Conservation (phyloP, 1,140 invertebrate species). For the Adoxophyes honmai region DNA sequence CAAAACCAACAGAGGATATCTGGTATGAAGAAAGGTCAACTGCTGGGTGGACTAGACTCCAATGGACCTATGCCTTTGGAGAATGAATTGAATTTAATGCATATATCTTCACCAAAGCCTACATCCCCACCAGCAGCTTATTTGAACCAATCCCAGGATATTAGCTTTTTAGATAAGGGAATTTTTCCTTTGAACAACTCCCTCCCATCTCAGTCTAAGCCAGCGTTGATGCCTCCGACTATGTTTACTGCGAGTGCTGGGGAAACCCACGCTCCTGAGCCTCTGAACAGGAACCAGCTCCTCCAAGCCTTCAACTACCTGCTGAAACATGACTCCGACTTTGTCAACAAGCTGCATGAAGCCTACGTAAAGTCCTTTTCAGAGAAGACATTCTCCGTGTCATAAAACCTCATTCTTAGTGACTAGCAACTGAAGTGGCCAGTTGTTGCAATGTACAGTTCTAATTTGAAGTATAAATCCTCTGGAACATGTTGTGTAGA, state of each 20-base stretch:
- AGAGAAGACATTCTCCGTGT: slow-evolving; percentile 81
- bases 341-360: slow-evolving; percentile 92
- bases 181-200: slow-evolving; percentile 70
- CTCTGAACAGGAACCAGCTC: slow-evolving; percentile 90
- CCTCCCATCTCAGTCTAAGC: slow-evolving; percentile 78
- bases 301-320: slow-evolving; percentile 92
- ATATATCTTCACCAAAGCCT: slow-evolving; percentile 70
- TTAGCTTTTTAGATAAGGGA: slow-evolving; percentile 49
- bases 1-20: slow-evolving; percentile 52
- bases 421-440: slow-evolving; percentile 36
- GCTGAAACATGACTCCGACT: slow-evolving; percentile 91
- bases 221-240: slow-evolving; percentile 88
- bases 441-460: slow-evolving; percentile 57
- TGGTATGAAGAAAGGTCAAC: slow-evolving; percentile 46
- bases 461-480: slow-evolving; percentile 67
- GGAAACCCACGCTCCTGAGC: slow-evolving; percentile 78
- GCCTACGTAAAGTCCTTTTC: slow-evolving; percentile 92
- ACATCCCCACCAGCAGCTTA: slow-evolving; percentile 73
- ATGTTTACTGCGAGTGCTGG: slow-evolving; percentile 82
- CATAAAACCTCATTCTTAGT: slow-evolving; percentile 50
- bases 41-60: slow-evolving; percentile 46
- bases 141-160: slow-evolving; percentile 66
- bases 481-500: slow-evolving; percentile 58
- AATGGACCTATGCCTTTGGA: slow-evolving; percentile 71
- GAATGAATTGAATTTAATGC: slow-evolving; percentile 76